Evolutionary conservation across 2,797 vertebrate species (phyloP).

Genomic region (Halcyon leucocephala): DNA sequence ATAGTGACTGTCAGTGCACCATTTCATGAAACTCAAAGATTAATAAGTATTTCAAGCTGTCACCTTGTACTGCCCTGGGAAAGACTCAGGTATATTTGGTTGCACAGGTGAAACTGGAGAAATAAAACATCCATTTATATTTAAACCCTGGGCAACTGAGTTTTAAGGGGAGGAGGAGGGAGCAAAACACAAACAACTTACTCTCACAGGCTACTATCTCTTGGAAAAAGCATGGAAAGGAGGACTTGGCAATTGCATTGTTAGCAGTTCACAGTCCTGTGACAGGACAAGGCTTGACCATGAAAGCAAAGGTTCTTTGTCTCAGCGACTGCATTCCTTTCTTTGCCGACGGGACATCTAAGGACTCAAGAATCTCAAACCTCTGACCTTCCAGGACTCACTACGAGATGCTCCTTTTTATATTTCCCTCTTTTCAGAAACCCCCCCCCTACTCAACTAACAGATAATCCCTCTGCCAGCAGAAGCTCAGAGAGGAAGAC

Average conservation of each 20-base stretch:
- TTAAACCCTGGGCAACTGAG: not conserved
- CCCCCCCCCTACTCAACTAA: not conserved
- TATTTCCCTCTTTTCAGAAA: not conserved
- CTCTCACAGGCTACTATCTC: not conserved
- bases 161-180: not conserved
- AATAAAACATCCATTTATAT: not conserved
- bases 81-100: not conserved
- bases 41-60: not conserved
- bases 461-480: not conserved
- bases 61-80: not conserved
- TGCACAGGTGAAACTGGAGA: not conserved
- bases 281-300: not conserved
- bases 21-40: not conserved
- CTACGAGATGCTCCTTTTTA: not conserved
- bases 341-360: not conserved
- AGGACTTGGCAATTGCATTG: not conserved
- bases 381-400: not conserved
- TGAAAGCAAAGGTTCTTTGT: not conserved
- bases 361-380: not conserved
- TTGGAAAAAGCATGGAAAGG: not conserved
- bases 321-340: rapidly evolving
- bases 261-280: not conserved
- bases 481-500: not conserved
- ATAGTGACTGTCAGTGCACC: rapidly evolving
- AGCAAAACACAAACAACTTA: not conserved